These are phyloP conservation scores for Acipenser oxyrinchus DNA, from an alignment of 2,797 vertebrate species.

Conservation along the genomic window DNA sequence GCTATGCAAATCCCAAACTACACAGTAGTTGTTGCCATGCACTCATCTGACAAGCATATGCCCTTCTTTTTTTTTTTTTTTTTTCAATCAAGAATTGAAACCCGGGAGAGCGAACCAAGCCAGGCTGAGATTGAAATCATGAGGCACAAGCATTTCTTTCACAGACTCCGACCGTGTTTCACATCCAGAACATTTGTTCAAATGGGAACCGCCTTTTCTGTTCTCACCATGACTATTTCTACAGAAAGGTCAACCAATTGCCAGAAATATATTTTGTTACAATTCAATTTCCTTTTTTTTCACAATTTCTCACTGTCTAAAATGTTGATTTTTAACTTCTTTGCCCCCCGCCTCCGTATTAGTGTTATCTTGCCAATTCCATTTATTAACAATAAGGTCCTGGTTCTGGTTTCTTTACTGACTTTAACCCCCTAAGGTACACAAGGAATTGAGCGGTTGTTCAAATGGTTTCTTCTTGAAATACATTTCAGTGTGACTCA, in stretches of 20 bases:
- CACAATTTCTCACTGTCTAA: background rate
- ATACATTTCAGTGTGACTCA: too few species aligned
- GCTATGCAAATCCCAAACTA: background rate
- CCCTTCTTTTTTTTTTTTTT: background rate
- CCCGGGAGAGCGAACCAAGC: background rate
- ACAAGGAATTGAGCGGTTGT: too few species aligned
- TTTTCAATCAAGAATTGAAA: background rate
- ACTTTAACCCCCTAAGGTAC: too few species aligned
- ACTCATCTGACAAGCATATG: background rate
- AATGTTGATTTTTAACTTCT: slow-evolving; percentile 1
- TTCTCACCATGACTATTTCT: background rate
- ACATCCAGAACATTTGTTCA: background rate
- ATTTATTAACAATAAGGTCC: too few species aligned
- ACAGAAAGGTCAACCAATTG: background rate
- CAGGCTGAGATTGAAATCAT: background rate
- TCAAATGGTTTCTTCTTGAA: too few species aligned
- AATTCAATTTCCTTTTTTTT: too few species aligned
- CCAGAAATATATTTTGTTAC: too few species aligned
- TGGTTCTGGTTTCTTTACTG: too few species aligned
- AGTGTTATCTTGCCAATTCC: background rate
- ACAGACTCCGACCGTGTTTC: background rate
- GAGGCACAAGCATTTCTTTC: background rate
- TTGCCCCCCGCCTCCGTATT: too few species aligned
- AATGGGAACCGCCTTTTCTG: background rate
- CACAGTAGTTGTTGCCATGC: background rate